These are phyloP conservation scores for Protaetia brevitarsis DNA, from an alignment of 1,140 invertebrate species.

Conservation along the genomic window DNA sequence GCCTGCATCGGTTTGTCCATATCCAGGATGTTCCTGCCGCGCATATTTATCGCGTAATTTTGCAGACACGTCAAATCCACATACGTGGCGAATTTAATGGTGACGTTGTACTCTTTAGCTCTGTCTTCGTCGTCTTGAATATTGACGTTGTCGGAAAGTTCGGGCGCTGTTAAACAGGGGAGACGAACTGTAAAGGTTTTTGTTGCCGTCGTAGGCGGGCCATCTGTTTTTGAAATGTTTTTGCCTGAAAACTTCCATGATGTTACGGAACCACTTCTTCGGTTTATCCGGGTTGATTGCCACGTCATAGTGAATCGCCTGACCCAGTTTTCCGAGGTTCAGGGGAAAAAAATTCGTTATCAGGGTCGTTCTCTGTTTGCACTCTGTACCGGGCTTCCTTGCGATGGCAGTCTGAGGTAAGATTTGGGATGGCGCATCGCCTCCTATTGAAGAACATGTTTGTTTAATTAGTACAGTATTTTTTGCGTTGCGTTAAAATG, in stretches of 20 bases:
- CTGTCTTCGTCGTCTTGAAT: conserved; percentile 49
- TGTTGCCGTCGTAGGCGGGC: conserved; percentile 69
- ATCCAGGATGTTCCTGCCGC: background rate
- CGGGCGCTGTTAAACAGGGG: too few species aligned
- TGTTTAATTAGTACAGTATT: too few species aligned
- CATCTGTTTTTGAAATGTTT: background rate
- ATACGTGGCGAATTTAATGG: conserved; percentile 54
- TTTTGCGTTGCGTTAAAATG: too few species aligned
- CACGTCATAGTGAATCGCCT: conserved; percentile 53
- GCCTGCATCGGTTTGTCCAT: conserved; percentile 49
- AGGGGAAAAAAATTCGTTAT: background rate
- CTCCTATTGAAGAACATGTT: too few species aligned
- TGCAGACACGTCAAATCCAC: conserved; percentile 36
- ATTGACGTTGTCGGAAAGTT: too few species aligned
- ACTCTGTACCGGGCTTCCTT: too few species aligned
- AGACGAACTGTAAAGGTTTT: conserved; percentile 58
- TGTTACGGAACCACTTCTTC: conserved; percentile 43
- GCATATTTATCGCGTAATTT: background rate
- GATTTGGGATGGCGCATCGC: too few species aligned
- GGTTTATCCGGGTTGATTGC: conserved; percentile 49
- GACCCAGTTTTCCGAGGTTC: background rate
- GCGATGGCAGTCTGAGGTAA: too few species aligned
- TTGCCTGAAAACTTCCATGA: conserved; percentile 38
- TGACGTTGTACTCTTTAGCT: conserved; percentile 57
- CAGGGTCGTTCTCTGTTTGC: too few species aligned